These are phyloP conservation scores for Patiria miniata DNA, from an alignment of 35 echinoderm and acorn worm species.

Conservation along the genomic window DNA sequence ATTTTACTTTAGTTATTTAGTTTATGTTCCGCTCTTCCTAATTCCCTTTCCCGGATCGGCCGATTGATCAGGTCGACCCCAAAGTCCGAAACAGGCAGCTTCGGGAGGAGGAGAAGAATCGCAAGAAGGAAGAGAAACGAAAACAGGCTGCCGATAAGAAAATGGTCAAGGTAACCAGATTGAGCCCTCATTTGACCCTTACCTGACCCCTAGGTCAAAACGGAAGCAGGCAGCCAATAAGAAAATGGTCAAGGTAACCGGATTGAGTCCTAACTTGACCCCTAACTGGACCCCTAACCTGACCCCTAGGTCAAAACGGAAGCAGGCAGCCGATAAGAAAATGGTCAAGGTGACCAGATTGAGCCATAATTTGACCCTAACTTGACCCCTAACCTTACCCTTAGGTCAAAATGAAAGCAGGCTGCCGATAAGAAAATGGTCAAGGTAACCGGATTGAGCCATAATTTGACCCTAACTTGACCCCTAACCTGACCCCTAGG, in stretches of 20 bases:
- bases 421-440: not conserved
- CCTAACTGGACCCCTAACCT: too few species aligned
- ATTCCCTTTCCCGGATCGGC: too few species aligned
- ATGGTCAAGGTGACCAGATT: not conserved
- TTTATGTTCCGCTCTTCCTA: not conserved
- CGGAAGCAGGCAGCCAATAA: not conserved
- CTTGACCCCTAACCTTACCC: too few species aligned
- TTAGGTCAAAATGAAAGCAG: not conserved
- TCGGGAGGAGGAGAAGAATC: conserved; percentile 8
- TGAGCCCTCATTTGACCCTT: not conserved
- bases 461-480: not conserved
- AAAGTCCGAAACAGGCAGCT: not conserved
- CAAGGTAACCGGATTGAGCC: not conserved
- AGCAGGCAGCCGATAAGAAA: not conserved
- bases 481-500: too few species aligned
- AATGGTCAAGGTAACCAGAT: not conserved
- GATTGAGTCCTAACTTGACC: not conserved
- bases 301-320: too few species aligned
- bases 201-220: too few species aligned
- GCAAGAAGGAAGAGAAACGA: conserved; percentile 1
- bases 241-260: not conserved
- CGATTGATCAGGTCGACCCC: not conserved
- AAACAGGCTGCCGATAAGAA: not conserved
- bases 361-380: not conserved
- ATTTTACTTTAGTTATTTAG: not conserved